These are phyloP conservation scores for Gobio occitaniae DNA, from an alignment of 2,797 vertebrate genomes.

Conservation along the genomic window DNA sequence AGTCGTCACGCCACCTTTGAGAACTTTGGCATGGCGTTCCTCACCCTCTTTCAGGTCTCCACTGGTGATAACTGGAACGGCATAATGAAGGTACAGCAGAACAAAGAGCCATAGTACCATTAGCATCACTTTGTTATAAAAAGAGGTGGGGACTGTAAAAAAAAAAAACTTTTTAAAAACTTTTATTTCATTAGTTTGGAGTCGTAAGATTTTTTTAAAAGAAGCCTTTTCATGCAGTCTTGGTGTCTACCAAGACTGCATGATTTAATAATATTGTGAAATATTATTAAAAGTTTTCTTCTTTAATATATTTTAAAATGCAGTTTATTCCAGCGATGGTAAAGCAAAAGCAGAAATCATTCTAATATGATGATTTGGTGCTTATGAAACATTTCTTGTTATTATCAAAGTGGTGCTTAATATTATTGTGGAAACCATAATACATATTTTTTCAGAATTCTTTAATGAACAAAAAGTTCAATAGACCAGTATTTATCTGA, in stretches of 20 bases:
- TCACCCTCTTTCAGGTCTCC: slow-evolving; percentile 97
- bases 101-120: background rate
- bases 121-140: background rate
- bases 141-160: too few species aligned
- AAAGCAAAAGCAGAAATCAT: background rate
- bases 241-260: background rate
- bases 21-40: slow-evolving; percentile 99
- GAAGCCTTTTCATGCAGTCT: too few species aligned
- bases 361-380: background rate
- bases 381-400: background rate
- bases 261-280: background rate
- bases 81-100: slow-evolving; percentile 93
- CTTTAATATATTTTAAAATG: background rate
- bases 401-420: background rate
- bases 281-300: background rate
- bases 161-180: background rate
- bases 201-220: background rate
- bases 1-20: slow-evolving; percentile 98
- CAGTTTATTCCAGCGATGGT: background rate
- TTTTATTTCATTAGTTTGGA: background rate
- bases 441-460: background rate
- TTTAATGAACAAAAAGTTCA: background rate
- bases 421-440: background rate
- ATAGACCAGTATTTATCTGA: background rate
- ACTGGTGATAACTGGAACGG: slow-evolving; percentile 99